These are phyloP conservation scores for Paralichthys olivaceus DNA, from an alignment of 2,113 vertebrate genomes.

Conservation along the genomic window DNA sequence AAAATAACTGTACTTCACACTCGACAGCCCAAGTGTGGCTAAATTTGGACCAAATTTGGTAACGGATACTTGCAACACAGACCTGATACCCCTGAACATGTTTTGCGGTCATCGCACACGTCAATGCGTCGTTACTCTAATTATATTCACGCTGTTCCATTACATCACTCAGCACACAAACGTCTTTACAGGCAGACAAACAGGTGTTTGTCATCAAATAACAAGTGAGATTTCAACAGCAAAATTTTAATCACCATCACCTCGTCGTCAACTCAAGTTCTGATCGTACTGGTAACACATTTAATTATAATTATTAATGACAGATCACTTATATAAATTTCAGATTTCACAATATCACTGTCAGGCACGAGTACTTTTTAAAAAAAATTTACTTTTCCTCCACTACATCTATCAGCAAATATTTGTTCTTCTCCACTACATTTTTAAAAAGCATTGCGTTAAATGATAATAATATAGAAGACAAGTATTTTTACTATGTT, in stretches of 20 bases:
- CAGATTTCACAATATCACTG: too few relatives aligned
- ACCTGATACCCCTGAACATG: conserved; percentile 2
- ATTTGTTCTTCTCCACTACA: too few relatives aligned
- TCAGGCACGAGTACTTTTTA: too few relatives aligned
- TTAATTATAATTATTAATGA: neutral
- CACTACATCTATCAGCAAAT: too few relatives aligned
- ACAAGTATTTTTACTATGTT: too few relatives aligned
- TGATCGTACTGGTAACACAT: neutral
- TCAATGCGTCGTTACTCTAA: conserved; percentile 65
- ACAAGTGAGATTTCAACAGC: conserved; percentile 4
- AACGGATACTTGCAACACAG: conserved; percentile 9
- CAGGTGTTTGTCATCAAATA: conserved; percentile 58
- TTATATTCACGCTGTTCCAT: conserved; percentile 68
- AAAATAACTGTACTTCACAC: neutral
- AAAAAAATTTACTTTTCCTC: too few relatives aligned
- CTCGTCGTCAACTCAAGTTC: neutral
- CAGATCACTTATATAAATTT: too few relatives aligned
- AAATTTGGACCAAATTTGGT: neutral
- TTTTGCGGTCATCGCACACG: conserved; percentile 21
- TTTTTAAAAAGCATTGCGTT: too few relatives aligned
- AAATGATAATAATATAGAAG: too few relatives aligned
- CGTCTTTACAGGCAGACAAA: conserved; percentile 34
- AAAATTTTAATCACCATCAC: conserved; percentile 11
- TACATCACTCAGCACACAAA: conserved; percentile 54
- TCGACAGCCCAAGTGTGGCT: neutral